Conservation (phyloP, 2,797 vertebrate species). For the Micropoecilia bifurca region DNA sequence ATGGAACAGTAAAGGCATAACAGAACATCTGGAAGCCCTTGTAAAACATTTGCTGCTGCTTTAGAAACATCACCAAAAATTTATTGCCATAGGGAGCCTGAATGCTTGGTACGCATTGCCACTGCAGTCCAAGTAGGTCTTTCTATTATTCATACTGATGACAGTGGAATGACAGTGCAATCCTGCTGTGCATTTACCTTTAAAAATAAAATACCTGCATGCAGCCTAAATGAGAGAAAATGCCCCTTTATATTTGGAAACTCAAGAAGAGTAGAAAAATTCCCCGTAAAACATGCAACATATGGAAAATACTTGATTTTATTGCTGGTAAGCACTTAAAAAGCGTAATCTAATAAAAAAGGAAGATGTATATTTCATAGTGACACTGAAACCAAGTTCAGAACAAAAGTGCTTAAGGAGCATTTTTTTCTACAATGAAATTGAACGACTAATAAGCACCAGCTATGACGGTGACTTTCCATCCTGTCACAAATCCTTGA, state of each 20-base stretch:
- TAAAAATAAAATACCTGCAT: neutral
- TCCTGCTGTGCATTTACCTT: neutral
- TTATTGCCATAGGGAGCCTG: neutral
- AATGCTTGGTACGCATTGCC: neutral
- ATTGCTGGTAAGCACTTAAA: neutral
- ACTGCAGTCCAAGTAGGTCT: neutral
- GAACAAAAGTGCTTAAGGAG: neutral
- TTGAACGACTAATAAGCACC: neutral
- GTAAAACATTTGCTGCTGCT: neutral
- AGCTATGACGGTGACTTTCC: neutral
- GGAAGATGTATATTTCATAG: neutral
- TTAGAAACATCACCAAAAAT: neutral
- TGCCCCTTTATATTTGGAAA: neutral
- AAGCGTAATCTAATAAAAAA: neutral
- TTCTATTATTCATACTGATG: neutral
- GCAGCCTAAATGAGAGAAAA: neutral
- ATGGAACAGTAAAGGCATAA: neutral
- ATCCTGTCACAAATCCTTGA: neutral
- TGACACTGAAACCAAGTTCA: neutral
- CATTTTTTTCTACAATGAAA: neutral
- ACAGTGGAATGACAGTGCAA: neutral
- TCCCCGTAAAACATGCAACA: neutral
- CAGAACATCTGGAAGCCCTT: neutral
- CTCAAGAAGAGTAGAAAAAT: neutral
- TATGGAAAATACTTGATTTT: neutral